These are phyloP conservation scores for Darevskia nairensis DNA, from an alignment of 2,797 vertebrate genomes.

Conservation along the genomic window DNA sequence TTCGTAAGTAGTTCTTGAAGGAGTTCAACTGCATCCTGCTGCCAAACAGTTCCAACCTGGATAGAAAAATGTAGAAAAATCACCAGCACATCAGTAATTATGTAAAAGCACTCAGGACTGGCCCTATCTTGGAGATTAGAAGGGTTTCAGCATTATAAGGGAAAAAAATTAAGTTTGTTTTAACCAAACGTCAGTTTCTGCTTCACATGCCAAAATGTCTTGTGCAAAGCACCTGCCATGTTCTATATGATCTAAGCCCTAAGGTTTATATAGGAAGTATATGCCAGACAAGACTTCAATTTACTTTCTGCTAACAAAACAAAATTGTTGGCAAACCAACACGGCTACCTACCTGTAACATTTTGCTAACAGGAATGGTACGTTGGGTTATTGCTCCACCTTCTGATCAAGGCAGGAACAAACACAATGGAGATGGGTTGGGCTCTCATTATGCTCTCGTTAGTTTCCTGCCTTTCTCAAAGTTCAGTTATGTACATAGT, in stretches of 20 bases:
- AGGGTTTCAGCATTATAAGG: background rate
- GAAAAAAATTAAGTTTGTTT: background rate
- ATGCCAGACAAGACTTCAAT: no score
- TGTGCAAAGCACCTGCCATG: background rate
- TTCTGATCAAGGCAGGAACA: no score
- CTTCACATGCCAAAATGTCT: background rate
- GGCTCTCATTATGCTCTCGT: no score
- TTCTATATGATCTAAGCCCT: background rate
- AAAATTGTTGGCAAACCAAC: no score
- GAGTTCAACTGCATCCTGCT: slow-evolving; percentile 85
- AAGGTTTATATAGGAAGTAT: no score
- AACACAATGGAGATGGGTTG: no score
- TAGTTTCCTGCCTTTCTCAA: no score
- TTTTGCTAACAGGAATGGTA: no score
- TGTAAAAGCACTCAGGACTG: background rate
- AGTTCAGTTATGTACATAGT: no score
- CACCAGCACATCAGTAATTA: background rate
- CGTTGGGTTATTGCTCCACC: no score
- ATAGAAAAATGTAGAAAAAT: slow-evolving; percentile 25
- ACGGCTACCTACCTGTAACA: no score
- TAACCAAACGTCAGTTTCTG: background rate
- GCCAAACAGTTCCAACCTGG: slow-evolving; percentile 88
- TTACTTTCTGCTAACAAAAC: no score
- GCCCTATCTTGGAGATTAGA: background rate
- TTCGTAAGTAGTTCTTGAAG: slow-evolving; percentile 85